Evolutionary conservation across 1,140 invertebrate species (phyloP), one percentile per base, ranked within the genome.

Genomic region (Drosophila sucinea): DNA sequence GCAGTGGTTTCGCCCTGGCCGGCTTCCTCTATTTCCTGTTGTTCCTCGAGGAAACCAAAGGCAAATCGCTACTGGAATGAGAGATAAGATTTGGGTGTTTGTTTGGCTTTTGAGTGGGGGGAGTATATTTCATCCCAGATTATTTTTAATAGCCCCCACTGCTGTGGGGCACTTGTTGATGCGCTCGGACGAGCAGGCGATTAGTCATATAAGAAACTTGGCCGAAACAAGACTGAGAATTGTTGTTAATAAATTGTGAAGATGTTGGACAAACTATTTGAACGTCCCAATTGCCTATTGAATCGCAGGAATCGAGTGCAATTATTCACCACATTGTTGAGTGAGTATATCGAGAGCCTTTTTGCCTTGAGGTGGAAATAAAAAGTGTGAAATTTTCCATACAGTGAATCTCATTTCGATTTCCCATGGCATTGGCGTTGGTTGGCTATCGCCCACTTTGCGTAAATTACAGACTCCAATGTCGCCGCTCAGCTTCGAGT

Each of bases 261-360:
- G 70, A 90, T 89, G 83, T 66, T 81, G 0, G 7, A 1, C 0
- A 74, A 70, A 63, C 11, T 85, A 0, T 27, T 81, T n/a, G 30
- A 69, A 11, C 54, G 57, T 5, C 70, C 89, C 0, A 67, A 75
- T 3, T 78, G 81, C 40, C 32, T 91, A 44, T 71, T 91, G 2
- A 90, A 87, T 54, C 58, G 54, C 27, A 73, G 90, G 10, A 86
- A 83, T 63, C 81, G 90, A 3, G 72, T 77, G n/a, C 90, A 91
- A 51, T 62, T 90, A 4, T 61, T 87, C 0, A 73, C 80, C 2
- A 81, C 90, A 1, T 27, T 90, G 4, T 38, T 82, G 5, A 85
- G 90, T 91, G 29, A 89, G 79, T 77, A 32, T 4, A 1, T 2
- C 35, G 2, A 54, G 0, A 2, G 1, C 23, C 1, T 2, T 23